phyloP scores from a whole-genome alignment of 2,113 vertebrate genomes.

The Corythoichthys haematopterus region DNA sequence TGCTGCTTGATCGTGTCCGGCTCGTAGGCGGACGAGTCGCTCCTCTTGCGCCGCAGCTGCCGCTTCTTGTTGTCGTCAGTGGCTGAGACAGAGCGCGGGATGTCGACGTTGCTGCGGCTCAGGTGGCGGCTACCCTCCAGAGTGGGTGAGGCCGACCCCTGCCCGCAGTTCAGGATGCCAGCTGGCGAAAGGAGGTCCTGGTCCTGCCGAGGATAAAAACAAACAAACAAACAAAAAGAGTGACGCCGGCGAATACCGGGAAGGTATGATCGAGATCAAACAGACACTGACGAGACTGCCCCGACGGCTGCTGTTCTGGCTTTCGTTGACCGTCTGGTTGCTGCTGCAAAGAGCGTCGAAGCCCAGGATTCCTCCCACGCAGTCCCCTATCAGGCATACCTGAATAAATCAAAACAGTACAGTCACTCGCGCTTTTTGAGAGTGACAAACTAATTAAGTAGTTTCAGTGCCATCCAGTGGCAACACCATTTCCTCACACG shows the following conservation, averaged over 20 bases:
- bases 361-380: constrained; percentile 90
- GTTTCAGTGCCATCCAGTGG: too few relatives aligned
- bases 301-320: constrained; percentile 89
- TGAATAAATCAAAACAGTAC: constrained; percentile 37
- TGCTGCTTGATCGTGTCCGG: constrained; percentile 91
- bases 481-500: too few relatives aligned
- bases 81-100: constrained; percentile 73
- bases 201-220: constrained; percentile 67
- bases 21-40: constrained; percentile 91
- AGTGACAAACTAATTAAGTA: too few relatives aligned
- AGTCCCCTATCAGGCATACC: constrained; percentile 95
- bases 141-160: constrained; percentile 74
- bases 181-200: constrained; percentile 89
- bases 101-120: constrained; percentile 92
- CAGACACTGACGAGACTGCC: constrained; percentile 86
- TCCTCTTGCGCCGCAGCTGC: constrained; percentile 84
- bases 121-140: constrained; percentile 88
- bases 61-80: constrained; percentile 81
- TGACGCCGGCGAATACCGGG: not conserved
- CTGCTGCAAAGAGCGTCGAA: constrained; percentile 94
- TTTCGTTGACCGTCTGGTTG: constrained; percentile 83
- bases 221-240: not conserved
- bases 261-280: constrained; percentile 57
- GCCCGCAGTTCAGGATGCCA: constrained; percentile 76
- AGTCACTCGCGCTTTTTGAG: not conserved